A percentile compares a stretch with the other conserved stretches of the same genome.
Conservation (phyloP, 2,113 vertebrate species). For the Calidris pygmaea region DNA sequence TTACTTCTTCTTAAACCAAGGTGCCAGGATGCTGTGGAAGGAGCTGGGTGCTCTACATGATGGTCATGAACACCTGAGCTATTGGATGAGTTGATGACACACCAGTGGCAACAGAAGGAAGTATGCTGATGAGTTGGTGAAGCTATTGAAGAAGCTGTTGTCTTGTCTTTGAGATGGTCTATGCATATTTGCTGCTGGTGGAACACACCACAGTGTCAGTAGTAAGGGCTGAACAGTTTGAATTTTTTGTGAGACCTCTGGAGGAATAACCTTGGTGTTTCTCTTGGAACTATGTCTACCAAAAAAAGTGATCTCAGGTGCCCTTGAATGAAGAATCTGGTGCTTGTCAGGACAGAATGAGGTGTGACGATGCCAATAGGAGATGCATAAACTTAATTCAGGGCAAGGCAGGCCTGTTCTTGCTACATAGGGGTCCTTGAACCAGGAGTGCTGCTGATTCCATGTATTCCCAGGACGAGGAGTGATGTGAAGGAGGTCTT, state of each 20-base stretch:
- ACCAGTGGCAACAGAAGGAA: rapidly evolving
- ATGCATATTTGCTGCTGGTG: background rate
- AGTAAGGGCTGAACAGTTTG: background rate
- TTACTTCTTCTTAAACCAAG: background rate
- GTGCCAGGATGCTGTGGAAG: background rate
- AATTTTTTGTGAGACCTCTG: background rate
- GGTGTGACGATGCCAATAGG: too few species aligned
- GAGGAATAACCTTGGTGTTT: background rate
- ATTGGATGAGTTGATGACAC: background rate
- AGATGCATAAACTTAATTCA: background rate
- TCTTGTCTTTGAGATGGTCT: background rate
- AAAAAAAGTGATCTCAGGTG: background rate
- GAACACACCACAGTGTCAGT: background rate
- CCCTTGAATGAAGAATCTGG: background rate
- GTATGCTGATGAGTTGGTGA: background rate
- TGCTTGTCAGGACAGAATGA: background rate
- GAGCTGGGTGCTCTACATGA: background rate
- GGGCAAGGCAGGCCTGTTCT: background rate
- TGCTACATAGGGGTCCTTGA: background rate
- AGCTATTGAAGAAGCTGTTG: background rate
- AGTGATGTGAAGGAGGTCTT: rapidly evolving
- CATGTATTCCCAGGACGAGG: background rate
- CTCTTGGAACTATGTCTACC: background rate
- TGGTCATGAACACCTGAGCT: background rate
- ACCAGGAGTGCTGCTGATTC: background rate